Evolutionary conservation across 2,888 invertebrate genomes (phyloP).

Genomic region (Clivina fossor): DNA sequence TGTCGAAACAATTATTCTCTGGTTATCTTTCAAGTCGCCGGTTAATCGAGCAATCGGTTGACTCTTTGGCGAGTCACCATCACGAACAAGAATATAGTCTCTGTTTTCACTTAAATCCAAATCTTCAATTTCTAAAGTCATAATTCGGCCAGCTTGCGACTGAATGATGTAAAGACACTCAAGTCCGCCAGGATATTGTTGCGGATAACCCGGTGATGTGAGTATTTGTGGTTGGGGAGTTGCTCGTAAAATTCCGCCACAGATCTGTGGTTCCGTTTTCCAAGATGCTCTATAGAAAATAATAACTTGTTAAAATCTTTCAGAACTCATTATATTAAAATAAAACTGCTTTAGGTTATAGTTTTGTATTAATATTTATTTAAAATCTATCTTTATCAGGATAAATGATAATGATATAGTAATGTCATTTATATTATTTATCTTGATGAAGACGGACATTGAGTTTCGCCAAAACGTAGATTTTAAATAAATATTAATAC

Average conservation of each 20-base stretch:
- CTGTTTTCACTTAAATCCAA: slow-evolving; percentile 78
- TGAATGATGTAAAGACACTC: slow-evolving; percentile 93
- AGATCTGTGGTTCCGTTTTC: slow-evolving; percentile 92
- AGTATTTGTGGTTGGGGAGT: slow-evolving; percentile 87
- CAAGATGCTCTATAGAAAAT: slow-evolving; percentile 79
- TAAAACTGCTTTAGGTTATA: too few relatives aligned
- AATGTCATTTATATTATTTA: too few relatives aligned
- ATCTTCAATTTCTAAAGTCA: slow-evolving; percentile 89
- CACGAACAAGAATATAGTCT: slow-evolving; percentile 87
- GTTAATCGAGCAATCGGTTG: slow-evolving; percentile 81
- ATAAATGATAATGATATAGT: too few relatives aligned
- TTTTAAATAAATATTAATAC: too few relatives aligned
- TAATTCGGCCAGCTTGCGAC: slow-evolving; percentile 86
- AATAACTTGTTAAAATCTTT: too few relatives aligned
- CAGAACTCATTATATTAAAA: too few relatives aligned
- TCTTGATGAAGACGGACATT: too few relatives aligned
- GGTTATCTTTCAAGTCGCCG: slow-evolving; percentile 74
- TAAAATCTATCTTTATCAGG: too few relatives aligned
- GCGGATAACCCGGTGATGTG: slow-evolving; percentile 89
- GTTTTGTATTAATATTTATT: too few relatives aligned
- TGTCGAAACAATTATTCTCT: slow-evolving; percentile 86
- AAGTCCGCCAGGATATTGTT: slow-evolving; percentile 91
- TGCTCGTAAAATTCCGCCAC: slow-evolving; percentile 85
- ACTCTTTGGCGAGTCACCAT: slow-evolving; percentile 86
- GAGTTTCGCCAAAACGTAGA: too few relatives aligned